Base-by-base conservation (phyloP, 1,140 invertebrate species). In the Plectus sambesii region DNA sequence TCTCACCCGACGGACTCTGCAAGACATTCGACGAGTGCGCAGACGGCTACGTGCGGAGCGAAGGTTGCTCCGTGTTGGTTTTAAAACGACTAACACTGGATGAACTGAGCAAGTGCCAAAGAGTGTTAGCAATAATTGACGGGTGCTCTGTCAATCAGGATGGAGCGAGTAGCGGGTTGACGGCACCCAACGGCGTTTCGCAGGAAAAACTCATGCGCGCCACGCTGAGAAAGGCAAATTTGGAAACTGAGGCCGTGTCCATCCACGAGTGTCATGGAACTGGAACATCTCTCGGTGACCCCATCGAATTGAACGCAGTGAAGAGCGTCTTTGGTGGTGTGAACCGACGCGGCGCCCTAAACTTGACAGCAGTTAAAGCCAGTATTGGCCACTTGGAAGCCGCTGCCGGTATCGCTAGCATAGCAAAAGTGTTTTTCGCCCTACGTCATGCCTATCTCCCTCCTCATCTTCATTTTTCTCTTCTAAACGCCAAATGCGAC, bases 191-290 rank as follows among this genome's bases (percentile, higher is more conserved):
- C 40, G 85, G 85, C 5, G 71, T 74, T 4, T 80, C 86, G 76
- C 87, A 96, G 70, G 81, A 82, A 53, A 73, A 76, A 47, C 73
- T 93, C 9, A 81, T 92, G 56, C 69, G 77, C 35, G 82, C 87
- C 63, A 79, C 85, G 0, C 90, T 89, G 66, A 72, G 70, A 2
- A 84, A 88, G 68, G 78, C 77, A n/a, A 78, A 79, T 0, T 63
- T 92, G 5, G 77, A 81, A 2, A 85, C 85, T 2, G 62, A 72
- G 20, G 79, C 84, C 33, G 80, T 94, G 0, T 72, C 70, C 0
- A 93, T 89, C 66, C 79, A 94, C 6, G 90, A 97, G 71, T 85
- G 86, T 9, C 90, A 97, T 69, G 88, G 88, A 8, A 93, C 90
- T 4, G 90, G 89, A 26, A 96, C 90, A 0, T 71, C 71, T 61